Evolutionary conservation across 2,888 invertebrate species (phyloP).

Genomic region (Loripinus fragilis): DNA sequence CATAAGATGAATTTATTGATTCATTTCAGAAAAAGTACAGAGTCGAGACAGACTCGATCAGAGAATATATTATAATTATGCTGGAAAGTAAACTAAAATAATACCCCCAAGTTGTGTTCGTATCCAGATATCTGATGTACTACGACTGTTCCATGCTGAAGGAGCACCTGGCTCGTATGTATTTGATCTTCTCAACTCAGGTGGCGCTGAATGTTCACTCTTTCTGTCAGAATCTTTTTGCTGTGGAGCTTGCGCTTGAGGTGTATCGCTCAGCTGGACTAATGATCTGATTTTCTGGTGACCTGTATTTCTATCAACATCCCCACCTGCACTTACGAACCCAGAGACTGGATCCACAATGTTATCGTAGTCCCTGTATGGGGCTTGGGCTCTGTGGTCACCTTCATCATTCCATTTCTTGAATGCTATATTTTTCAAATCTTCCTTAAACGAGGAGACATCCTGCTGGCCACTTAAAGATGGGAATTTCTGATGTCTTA

Average conservation of each 20-base stretch:
- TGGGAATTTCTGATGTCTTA: slow-evolving; percentile 80
- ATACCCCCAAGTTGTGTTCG: slow-evolving; percentile 80
- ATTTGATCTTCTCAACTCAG: slow-evolving; percentile 72
- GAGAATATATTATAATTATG: no score
- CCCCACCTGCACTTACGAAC: slow-evolving; percentile 81
- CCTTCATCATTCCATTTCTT: slow-evolving; percentile 80
- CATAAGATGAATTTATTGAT: no score
- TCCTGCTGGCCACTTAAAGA: slow-evolving; percentile 73
- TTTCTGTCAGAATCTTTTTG: slow-evolving; percentile 71
- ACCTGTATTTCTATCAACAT: slow-evolving; percentile 79
- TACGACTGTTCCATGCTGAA: slow-evolving; percentile 79
- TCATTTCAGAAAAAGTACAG: no score
- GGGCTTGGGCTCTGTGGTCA: slow-evolving; percentile 75
- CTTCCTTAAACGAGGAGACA: slow-evolving; percentile 76
- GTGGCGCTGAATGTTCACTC: slow-evolving; percentile 71
- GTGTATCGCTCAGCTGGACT: slow-evolving; percentile 76
- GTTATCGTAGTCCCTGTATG: slow-evolving; percentile 79
- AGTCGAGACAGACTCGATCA: no score
- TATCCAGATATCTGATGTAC: slow-evolving; percentile 77
- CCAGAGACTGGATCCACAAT: slow-evolving; percentile 82
- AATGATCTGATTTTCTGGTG: slow-evolving; percentile 74
- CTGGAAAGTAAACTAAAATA: no score
- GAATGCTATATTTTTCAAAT: slow-evolving; percentile 61
- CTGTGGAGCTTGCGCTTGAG: slow-evolving; percentile 74
- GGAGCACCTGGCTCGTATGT: slow-evolving; percentile 78